Base-by-base conservation (phyloP, 2,888 invertebrate genomes). In the Listrodromus nycthemerus region DNA sequence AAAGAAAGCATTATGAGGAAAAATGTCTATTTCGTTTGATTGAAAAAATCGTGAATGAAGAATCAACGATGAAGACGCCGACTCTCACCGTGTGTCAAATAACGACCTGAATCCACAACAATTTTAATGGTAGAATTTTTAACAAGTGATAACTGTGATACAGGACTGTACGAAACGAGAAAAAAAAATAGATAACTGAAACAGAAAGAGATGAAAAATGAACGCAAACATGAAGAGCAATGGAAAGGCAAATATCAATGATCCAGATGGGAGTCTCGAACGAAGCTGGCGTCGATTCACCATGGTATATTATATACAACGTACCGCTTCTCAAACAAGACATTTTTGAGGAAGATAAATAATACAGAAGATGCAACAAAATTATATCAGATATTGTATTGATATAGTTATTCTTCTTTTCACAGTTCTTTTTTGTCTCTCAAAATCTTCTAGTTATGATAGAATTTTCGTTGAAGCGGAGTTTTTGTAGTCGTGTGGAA, bases 131-230 rank as follows among this genome's bases (percentile, higher is more conserved):
- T 88, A 87, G 86, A 88, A 88, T 89, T 88, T 88, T 82, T 86
- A 88, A 86, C 84, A 87, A 85, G 87, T 86, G 86, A 88, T 86
- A 88, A 89, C 90, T 90, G 90, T 90, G 90, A 90, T 90, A 90
- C 89, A 87, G 86, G 85, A 88, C 86, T 83, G 78, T 76, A 66
- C 65, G 76, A 78, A 86, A 85, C 82, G 82, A 85, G 77, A 82
- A 80, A 85, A 76, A 86, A 81, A 85, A 48, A 70, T n/a, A 48
- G 80, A 80, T 84, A 74, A 86, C 81, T 84, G 52, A 70, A 48
- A 80, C 63, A 30, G 55, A 63, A 41, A 37, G 41, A 16, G 41
- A 41, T 4, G 16, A 69, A 65, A 71, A 61, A 77, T n/a, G 13
- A 37, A 37, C 69, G 10, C 7, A 61, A 48, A 41, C 13, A n/a